Base-by-base conservation (phyloP, 2,797 vertebrate species). In the Cygnus olor region DNA sequence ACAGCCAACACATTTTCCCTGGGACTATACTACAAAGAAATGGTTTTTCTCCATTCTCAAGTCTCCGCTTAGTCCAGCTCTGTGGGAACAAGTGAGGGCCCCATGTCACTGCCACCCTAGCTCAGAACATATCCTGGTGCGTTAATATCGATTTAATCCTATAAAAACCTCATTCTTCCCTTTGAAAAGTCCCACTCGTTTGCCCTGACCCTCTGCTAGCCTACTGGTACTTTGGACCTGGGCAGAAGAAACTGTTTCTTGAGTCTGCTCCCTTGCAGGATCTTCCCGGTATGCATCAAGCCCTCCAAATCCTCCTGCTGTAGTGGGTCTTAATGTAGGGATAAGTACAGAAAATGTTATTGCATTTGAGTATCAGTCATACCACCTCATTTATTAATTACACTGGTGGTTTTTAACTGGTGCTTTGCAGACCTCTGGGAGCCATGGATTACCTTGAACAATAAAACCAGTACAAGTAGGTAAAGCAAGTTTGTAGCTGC, bases 161-260 rank as follows among this genome's bases (percentile, higher is more conserved):
- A 20, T 5, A 38, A 44, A 40, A 40, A 18, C 5, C 40, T 21
- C 54, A 18, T 57, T 73, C 82, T 86, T 54, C 93, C 72, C 40
- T 84, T 83, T 68, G 91, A 93, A 94, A 91, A 91, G 89, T 79
- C 73, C 20, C 47, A 57, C 58, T 69, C 70, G 32, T 60, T 77
- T 53, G 66, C 66, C 72, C 81, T 64, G 81, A 90, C 92, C 86
- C 89, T 89, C 85, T 84, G 69, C 89, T 85, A 88, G 86, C 58
- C 84, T 83, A 57, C 69, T 24, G 54, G 73, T 56, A 73, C 44
- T 20, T 49, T 2, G 45, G 80, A 64, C 42, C 19, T 61, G 81
- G 58, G 44, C 64, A 40, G 40, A 74, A 38, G 28, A 49, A 78
- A 14, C 30, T 53, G 28, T 12, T 78, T 40, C 21, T 51, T n/a